These are phyloP conservation scores for Bombycilla garrulus DNA, from an alignment of 2,113 vertebrate genomes.

Conservation along the genomic window DNA sequence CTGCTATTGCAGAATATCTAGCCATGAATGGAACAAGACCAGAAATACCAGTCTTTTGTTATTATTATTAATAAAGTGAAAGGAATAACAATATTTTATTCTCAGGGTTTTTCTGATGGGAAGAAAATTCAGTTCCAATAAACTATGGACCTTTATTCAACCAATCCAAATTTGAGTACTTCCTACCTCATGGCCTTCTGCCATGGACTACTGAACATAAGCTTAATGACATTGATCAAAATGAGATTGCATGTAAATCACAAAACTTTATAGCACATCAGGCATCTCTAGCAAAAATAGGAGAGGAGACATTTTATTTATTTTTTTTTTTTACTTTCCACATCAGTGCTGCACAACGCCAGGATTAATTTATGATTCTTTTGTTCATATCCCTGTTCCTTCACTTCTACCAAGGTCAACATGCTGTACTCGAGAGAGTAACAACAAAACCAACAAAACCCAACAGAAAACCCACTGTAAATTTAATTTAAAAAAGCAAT, in stretches of 20 bases:
- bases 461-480: not conserved
- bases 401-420: not conserved
- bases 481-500: not conserved
- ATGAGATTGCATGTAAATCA: not conserved
- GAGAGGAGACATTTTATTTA: not conserved
- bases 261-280: not conserved
- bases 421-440: not conserved
- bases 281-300: not conserved
- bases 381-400: not conserved
- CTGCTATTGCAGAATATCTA: not conserved
- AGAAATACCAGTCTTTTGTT: not conserved
- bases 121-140: not conserved
- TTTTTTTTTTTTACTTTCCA: not conserved
- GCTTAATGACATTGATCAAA: not conserved
- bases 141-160: not conserved
- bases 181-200: not conserved
- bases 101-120: not conserved
- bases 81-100: not conserved
- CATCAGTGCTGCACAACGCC: not conserved
- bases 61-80: not conserved
- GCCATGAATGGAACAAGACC: not conserved
- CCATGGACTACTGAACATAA: not conserved
- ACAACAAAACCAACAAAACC: not conserved
- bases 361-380: not conserved
- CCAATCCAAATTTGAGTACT: not conserved